Evolutionary conservation across 2,113 vertebrate species (phyloP), one percentile per base, ranked within the genome.

Genomic region (crab-eating macaque (Macaca fascicularis)): DNA sequence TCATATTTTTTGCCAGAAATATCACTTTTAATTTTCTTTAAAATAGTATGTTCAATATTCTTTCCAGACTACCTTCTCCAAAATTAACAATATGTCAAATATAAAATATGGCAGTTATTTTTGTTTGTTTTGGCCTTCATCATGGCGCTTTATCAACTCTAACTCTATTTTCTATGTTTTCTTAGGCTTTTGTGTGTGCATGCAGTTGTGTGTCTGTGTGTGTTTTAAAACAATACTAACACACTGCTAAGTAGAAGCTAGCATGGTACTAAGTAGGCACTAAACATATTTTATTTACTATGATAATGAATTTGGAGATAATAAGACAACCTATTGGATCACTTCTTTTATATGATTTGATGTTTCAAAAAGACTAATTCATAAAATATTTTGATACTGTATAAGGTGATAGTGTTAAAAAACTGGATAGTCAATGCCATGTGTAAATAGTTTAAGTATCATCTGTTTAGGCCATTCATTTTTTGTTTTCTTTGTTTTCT

Each of bases 301-400:
- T 94, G 79, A 16, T 14, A 83, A 76, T 67, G 3, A 43, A 64
- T 59, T 85, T 40, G 4, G 1, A 11, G 13, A 85, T 57, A 64
- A 81, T 75, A n/a, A 59, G 20, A 87, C 74, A 40, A 43, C 0
- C 20, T 35, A 38, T 3, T 9, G 1, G 52, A 72, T 78, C 2
- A 81, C 2, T 50, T 79, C 6, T 30, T 12, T 8, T 25, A 19
- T 40, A 32, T n/a, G 3, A 88, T 40, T 43, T 55, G 23, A 55
- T 64, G 9, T 90, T 95, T 95, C 32, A 61, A 84, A 95, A 95
- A 90, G 8, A 84, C 40, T 13, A 80, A 5, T 79, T 95, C 10
- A 83, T 6, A 92, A 91, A 95, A 79, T 93, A 75, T 40, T 70
- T 3, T 83, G 6, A 69, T 40, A 9, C 12, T 25, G 13, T 43